Base-by-base conservation (phyloP, 2,888 invertebrate genomes). In the Perdita meconis region DNA sequence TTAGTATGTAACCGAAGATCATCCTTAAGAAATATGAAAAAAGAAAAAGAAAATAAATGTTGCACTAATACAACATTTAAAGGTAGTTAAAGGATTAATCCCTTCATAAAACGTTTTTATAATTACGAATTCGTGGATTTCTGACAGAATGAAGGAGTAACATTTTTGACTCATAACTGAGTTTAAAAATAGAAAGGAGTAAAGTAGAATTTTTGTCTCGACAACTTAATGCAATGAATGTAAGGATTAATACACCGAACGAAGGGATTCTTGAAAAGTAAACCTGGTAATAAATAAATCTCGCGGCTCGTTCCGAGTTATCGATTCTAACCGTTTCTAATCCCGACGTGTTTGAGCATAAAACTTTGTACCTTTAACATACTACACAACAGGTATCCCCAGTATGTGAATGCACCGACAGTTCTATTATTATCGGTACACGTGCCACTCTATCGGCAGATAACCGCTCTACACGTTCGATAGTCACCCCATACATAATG, bases 391-490 rank as follows among this genome's bases (percentile, higher is more conserved):
- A 80, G 82, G 81, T 83, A 83, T 86, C 81, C 78, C 75, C 76
- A 80, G 84, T 81, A 78, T 83, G 82, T 80, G 86, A 88, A 87
- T 87, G 87, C 88, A 85, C 81, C 80, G 83, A 87, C 78, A 81
- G 79, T 79, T 82, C 87, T 88, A 88, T 88, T 88, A 88, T 88
- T 88, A 87, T 77, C 86, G 82, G 75, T 79, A 81, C 87, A 88
- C 86, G 87, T 88, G 88, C 87, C 87, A 69, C 71, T 76, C 71
- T 74, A 85, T 80, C 85, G 71, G 83, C 73, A 82, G 85, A 83
- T 82, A 83, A 80, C 80, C 74, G 77, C 63, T 64, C 64, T 71
- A 77, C 79, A 80, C 81, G 83, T 82, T 80, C 74, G 74, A 72
- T 78, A 70, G 55, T 42, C 57, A 42, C 51, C 60, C 42, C 63